phyloP scores from a whole-genome alignment of 2,113 vertebrate species.

The Ceyx margarethae region DNA sequence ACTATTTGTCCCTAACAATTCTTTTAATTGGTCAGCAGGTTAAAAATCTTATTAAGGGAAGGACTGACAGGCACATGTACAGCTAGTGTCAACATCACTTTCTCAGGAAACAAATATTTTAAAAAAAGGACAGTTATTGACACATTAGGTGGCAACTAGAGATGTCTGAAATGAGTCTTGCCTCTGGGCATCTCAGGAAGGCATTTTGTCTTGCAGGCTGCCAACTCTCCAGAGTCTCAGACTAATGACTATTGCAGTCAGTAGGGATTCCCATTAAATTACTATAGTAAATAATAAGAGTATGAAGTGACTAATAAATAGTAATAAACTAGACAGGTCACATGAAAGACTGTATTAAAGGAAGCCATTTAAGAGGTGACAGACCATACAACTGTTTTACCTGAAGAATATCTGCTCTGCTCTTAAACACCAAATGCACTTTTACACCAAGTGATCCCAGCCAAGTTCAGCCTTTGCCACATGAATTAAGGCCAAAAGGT shows the following conservation, averaged over 20 bases:
- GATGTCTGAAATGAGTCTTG: neutral
- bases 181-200: neutral
- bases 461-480: neutral
- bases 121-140: neutral
- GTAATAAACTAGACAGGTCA: neutral
- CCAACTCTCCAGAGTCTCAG: neutral
- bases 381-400: neutral
- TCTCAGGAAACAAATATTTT: neutral
- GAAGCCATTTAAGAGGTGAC: neutral
- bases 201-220: neutral
- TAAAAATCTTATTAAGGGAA: neutral
- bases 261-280: neutral
- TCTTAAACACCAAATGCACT: neutral
- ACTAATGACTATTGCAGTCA: neutral
- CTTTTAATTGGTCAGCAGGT: neutral
- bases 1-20: neutral
- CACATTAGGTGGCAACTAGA: neutral
- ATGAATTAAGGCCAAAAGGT: neutral
- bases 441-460: neutral
- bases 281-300: neutral
- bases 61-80: neutral
- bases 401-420: neutral
- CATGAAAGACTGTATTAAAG: neutral
- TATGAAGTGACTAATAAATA: neutral
- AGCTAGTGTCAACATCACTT: neutral